Evolutionary conservation across 2,888 invertebrate genomes (phyloP).

Genomic region (Orgyia antiqua): DNA sequence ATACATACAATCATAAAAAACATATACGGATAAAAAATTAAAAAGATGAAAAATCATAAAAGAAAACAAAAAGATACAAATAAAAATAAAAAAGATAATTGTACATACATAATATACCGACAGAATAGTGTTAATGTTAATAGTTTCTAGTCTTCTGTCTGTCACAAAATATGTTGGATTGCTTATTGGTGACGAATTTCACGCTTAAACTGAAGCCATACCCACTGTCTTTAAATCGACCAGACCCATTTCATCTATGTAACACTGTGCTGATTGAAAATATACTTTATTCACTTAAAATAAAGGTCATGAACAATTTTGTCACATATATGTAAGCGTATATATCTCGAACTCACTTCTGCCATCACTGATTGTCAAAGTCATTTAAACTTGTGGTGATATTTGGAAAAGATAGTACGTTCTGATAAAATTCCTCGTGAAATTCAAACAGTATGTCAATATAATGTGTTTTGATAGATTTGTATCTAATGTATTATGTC

Average conservation of each 20-base stretch:
- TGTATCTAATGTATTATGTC: constrained; percentile 18
- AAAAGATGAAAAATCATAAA: no score
- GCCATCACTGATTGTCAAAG: constrained; percentile 46
- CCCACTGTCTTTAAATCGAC: constrained; percentile 15
- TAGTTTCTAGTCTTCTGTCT: no score
- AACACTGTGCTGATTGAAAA: constrained; percentile 12
- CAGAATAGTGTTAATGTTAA: no score
- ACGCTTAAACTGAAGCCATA: constrained; percentile 10
- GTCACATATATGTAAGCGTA: constrained; percentile 16
- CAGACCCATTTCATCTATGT: constrained; percentile 2
- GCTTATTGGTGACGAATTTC: not conserved
- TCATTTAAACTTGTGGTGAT: constrained; percentile 36
- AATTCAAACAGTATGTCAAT: constrained; percentile 13
- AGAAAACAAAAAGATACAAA: no score
- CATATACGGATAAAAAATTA: no score
- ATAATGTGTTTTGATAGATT: constrained; percentile 15
- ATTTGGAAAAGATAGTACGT: constrained; percentile 32
- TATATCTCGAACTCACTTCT: constrained; percentile 41
- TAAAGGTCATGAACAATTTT: constrained; percentile 5
- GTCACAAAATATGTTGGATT: no score
- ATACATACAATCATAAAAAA: no score
- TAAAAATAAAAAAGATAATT: no score
- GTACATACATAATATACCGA: no score
- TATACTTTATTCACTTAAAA: constrained; percentile 16
- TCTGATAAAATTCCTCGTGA: constrained; percentile 19